Base-by-base conservation (phyloP, 2,113 vertebrate genomes). In the Polypterus senegalus region DNA sequence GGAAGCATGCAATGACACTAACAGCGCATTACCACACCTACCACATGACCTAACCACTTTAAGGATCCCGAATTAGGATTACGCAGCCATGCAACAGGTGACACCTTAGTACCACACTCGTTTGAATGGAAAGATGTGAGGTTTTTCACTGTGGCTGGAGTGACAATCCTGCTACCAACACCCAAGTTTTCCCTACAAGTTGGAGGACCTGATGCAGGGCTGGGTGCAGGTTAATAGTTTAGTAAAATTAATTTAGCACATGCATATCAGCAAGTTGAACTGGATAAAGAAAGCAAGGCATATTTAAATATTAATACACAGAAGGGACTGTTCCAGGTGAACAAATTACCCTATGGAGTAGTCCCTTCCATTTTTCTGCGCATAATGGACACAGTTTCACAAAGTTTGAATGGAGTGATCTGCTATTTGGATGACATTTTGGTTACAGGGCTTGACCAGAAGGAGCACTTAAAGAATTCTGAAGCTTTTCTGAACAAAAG, bases 341-440 rank as follows among this genome's bases (percentile, higher is more conserved):
- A 69, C 67, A 43, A 68, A 49, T 0, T 76, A 68, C 76, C 75
- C 72, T 80, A 75, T 72, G 77, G 76, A 0, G 0, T 3, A 62
- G 66, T 66, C 69, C 74, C 74, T 69, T 76, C 64, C 54, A 70
- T 57, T 67, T 59, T 71, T 67, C 66, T 59, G 48, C 57, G 52
- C 62, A 67, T 77, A 66, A 80, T 76, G 71, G 70, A 80, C 74
- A 48, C 4, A 3, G 57, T 72, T 66, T 61, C 76, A 59, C 51
- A 66, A 63, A 65, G 70, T 48, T 11, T 72, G 69, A 71, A 68
- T 60, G 61, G 61, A 65, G 69, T 64, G 67, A 71, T 79, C 65
- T 69, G 67, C 74, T 73, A 73, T 62, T 63, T 64, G 58, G 57
- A 68, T 63, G 61, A 65, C 45, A 60, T 62, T 46, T 61, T 48